These are phyloP conservation scores for Brachionus plicatilis DNA, from an alignment of 1,140 invertebrate species.

Conservation along the genomic window DNA sequence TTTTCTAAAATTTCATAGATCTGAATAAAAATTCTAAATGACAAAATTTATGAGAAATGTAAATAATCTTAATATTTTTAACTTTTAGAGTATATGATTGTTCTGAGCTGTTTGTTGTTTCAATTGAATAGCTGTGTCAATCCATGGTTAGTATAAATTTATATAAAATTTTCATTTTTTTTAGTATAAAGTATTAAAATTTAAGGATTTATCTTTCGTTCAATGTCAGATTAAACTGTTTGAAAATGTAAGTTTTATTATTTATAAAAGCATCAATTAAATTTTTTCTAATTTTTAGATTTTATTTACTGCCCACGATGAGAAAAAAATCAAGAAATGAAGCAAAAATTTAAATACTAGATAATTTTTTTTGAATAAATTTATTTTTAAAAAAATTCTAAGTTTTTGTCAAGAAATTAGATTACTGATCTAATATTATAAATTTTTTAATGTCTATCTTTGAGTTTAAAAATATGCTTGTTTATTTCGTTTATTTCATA, in stretches of 20 bases:
- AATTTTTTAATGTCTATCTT: background rate
- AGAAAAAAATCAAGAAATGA: background rate
- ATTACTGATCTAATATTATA: background rate
- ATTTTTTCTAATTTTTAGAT: background rate
- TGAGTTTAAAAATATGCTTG: background rate
- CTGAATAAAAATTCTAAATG: too few relatives aligned
- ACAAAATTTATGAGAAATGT: too few relatives aligned
- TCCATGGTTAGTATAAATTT: conserved; percentile 6
- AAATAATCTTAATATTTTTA: background rate
- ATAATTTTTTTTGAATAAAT: background rate
- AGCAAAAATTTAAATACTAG: background rate
- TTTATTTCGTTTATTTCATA: background rate
- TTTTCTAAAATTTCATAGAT: too few relatives aligned
- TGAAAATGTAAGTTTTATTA: background rate
- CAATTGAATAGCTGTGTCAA: conserved; percentile 37
- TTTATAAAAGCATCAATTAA: background rate
- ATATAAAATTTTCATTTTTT: background rate
- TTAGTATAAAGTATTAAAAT: background rate
- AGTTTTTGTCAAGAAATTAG: conserved; percentile 8
- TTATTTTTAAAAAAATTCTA: background rate
- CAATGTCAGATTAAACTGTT: conserved; percentile 25
- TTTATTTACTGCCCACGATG: background rate
- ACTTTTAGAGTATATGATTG: conserved; percentile 22
- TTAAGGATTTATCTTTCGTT: conserved; percentile 35
- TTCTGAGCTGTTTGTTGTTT: conserved; percentile 15